phyloP scores from a whole-genome alignment of 2,113 vertebrate genomes.

The Gracilinanus agilis region DNA sequence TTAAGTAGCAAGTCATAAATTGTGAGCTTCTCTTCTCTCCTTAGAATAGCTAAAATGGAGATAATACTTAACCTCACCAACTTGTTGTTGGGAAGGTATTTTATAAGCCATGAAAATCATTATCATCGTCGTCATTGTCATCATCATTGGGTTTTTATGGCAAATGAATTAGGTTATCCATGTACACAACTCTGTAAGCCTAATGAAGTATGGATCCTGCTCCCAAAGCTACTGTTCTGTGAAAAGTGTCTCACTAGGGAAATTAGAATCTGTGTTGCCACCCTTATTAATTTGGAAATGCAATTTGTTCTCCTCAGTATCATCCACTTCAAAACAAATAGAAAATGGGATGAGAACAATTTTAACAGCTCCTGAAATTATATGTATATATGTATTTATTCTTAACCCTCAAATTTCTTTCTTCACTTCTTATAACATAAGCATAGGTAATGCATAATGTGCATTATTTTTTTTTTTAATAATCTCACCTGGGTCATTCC shows the following conservation, averaged over 20 bases:
- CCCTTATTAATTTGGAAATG: slow-evolving; percentile 71
- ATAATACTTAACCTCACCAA: neutral
- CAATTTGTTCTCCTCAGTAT: slow-evolving; percentile 58
- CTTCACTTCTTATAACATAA: slow-evolving; percentile 18
- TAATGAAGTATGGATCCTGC: slow-evolving; percentile 76
- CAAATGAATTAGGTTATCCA: slow-evolving; percentile 77
- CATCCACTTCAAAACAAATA: slow-evolving; percentile 45
- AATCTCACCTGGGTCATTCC: neutral
- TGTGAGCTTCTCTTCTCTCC: slow-evolving; percentile 17
- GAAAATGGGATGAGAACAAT: slow-evolving; percentile 4
- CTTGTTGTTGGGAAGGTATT: neutral
- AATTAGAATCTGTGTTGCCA: slow-evolving; percentile 74
- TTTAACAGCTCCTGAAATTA: slow-evolving; percentile 58
- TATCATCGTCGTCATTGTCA: neutral
- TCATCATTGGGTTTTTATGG: slow-evolving; percentile 57
- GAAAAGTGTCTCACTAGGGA: slow-evolving; percentile 76
- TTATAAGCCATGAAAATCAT: neutral
- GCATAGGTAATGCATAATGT: slow-evolving; percentile 24
- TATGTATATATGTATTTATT: slow-evolving; percentile 25
- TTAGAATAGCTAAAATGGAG: slow-evolving; percentile 31
- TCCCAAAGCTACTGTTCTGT: slow-evolving; percentile 60
- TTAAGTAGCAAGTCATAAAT: neutral
- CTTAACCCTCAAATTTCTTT: neutral
- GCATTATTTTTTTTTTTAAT: slow-evolving; percentile 38
- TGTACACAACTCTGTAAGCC: slow-evolving; percentile 68